phyloP scores from a whole-genome alignment of 2,113 vertebrate species.

The Paradoxurus hermaphroditus region DNA sequence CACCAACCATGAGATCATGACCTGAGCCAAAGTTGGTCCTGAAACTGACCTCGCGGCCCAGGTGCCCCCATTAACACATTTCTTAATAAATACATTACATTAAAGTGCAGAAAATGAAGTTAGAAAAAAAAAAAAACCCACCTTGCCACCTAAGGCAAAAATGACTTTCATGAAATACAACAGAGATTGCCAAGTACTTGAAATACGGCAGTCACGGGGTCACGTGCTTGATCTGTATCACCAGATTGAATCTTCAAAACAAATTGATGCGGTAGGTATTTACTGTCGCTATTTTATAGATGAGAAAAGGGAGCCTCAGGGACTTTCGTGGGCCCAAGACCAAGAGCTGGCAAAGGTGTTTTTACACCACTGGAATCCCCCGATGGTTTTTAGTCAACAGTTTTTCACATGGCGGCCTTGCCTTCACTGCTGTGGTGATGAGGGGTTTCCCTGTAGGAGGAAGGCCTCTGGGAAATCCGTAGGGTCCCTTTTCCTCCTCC shows the following conservation, averaged over 20 bases:
- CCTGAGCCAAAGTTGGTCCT: too few relatives aligned
- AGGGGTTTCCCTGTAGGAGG: neutral
- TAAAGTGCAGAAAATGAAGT: slow-evolving; percentile 3
- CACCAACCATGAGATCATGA: too few relatives aligned
- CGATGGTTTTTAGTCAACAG: neutral
- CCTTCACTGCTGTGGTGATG: neutral
- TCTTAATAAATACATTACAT: neutral
- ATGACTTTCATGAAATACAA: neutral
- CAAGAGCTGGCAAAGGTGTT: neutral
- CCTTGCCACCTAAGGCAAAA: neutral
- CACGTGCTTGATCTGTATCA: neutral
- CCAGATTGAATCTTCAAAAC: neutral
- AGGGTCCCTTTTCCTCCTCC: neutral
- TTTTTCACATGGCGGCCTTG: neutral
- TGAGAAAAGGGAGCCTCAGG: neutral
- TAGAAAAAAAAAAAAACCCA: neutral
- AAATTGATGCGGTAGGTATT: neutral
- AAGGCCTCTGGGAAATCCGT: neutral
- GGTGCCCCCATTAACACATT: neutral
- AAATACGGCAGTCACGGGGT: neutral
- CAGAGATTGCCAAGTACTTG: neutral
- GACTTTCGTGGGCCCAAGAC: neutral
- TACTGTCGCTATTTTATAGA: neutral
- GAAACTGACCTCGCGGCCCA: too few relatives aligned
- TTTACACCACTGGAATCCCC: neutral